A percentile compares a stretch with the other conserved stretches of the same genome.
These are phyloP conservation scores for Eucidaris tribuloides DNA, from an alignment of 35 echinoderm and acorn worm species.

Conservation along the genomic window DNA sequence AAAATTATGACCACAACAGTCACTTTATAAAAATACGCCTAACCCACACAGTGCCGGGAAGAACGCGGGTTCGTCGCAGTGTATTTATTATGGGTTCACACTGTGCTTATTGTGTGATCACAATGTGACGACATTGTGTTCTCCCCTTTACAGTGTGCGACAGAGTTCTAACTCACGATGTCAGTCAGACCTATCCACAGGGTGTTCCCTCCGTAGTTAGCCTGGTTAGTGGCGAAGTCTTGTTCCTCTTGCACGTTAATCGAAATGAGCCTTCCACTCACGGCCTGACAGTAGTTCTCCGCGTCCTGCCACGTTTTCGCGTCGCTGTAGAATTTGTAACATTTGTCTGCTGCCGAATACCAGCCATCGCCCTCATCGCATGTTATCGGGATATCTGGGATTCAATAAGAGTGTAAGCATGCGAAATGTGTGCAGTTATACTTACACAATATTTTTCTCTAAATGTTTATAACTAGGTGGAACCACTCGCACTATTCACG, in stretches of 20 bases:
- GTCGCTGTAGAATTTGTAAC: conserved; percentile 45
- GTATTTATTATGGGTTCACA: too few species aligned
- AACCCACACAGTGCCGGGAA: too few species aligned
- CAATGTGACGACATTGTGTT: too few species aligned
- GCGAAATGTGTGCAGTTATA: too few species aligned
- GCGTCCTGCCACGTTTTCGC: conserved; percentile 50
- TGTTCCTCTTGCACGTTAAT: conserved; percentile 36
- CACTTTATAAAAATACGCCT: too few species aligned
- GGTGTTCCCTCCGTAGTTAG: neutral
- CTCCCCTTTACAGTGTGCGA: too few species aligned
- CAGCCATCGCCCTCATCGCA: conserved; percentile 84
- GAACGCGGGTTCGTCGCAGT: too few species aligned
- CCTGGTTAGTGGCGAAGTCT: neutral
- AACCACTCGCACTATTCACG: too few species aligned
- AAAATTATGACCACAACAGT: too few species aligned
- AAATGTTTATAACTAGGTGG: too few species aligned
- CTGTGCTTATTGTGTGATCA: too few species aligned
- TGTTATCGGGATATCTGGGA: conserved; percentile 54
- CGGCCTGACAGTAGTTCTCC: conserved; percentile 42
- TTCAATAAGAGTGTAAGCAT: neutral
- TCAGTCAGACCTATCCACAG: conserved; percentile 67
- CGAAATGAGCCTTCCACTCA: conserved; percentile 46
- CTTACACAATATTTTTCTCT: too few species aligned
- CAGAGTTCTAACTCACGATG: conserved; percentile 17
- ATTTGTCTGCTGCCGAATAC: conserved; percentile 41